Percentiles rank a stretch among this genome's conserved stretches.
These are phyloP conservation scores for Pungitius pungitius DNA, from an alignment of 2,113 vertebrate genomes.

Conservation along the genomic window DNA sequence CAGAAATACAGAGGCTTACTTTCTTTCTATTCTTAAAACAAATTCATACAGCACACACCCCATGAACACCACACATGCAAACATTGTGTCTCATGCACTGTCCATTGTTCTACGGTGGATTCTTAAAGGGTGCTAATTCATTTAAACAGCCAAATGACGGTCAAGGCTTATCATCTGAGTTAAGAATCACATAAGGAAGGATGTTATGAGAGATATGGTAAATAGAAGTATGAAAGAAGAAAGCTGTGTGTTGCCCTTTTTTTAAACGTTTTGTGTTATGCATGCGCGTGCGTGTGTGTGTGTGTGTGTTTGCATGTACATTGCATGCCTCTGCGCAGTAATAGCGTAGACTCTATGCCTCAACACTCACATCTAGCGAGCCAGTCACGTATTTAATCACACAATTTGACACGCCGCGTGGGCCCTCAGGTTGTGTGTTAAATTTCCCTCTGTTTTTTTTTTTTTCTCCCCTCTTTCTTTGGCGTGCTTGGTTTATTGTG, in stretches of 20 bases:
- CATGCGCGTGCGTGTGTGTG: not conserved
- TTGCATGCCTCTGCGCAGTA: constrained; percentile 52
- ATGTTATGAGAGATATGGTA: not conserved
- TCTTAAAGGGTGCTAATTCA: constrained; percentile 10
- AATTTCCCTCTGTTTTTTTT: constrained; percentile 48
- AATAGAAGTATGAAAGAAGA: not conserved
- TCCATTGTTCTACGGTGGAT: constrained; percentile 5
- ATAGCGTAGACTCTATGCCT: constrained; percentile 61
- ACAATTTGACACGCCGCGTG: constrained; percentile 72
- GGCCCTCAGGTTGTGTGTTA: constrained; percentile 75
- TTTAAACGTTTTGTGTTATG: not conserved
- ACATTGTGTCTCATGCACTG: not conserved
- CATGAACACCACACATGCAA: not conserved
- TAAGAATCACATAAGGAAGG: constrained; percentile 15
- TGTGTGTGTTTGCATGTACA: not conserved
- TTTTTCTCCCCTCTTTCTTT: constrained; percentile 36
- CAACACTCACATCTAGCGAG: constrained; percentile 68
- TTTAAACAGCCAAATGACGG: constrained; percentile 24
- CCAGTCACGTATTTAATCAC: constrained; percentile 82
- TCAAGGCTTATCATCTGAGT: constrained; percentile 11
- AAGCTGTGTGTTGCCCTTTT: not conserved
- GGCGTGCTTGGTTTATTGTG: constrained; percentile 57
- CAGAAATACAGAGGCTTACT: constrained; percentile 3
- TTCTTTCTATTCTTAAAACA: constrained; percentile 14
- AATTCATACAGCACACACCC: not conserved